Percentiles rank a stretch among this genome's conserved stretches.
Conservation (phyloP, 1,140 invertebrate genomes). For the Brachionus asplanchnoidis region DNA sequence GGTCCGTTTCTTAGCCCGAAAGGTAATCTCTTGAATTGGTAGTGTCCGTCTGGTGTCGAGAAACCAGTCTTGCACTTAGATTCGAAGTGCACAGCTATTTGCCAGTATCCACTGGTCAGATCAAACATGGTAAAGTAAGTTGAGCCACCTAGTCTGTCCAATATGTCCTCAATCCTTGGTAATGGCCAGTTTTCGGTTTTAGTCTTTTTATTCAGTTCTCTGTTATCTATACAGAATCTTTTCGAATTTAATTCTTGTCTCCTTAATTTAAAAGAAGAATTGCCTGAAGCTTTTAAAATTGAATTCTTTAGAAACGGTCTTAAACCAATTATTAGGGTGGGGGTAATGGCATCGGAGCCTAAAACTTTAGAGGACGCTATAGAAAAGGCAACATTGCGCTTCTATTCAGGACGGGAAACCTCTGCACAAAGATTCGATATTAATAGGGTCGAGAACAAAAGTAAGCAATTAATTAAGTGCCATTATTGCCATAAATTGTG, state of each 20-base stretch:
- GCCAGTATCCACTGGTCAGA: too few relatives aligned
- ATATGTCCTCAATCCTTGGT: too few relatives aligned
- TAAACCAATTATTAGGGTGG: constrained; percentile 1
- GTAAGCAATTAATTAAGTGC: not conserved
- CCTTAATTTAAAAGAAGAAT: constrained; percentile 18
- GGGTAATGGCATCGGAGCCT: not conserved
- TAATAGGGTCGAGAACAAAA: not conserved
- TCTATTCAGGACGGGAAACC: not conserved
- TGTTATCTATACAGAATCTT: too few relatives aligned
- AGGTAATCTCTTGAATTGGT: too few relatives aligned
- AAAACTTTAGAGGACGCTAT: not conserved
- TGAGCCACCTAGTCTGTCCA: too few relatives aligned
- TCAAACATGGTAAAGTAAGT: too few relatives aligned
- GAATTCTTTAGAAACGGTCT: not conserved
- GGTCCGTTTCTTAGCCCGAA: too few relatives aligned
- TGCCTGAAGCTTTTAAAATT: constrained; percentile 25
- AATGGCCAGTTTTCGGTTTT: too few relatives aligned
- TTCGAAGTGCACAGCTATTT: too few relatives aligned
- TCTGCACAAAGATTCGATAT: not conserved
- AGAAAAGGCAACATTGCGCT: not conserved
- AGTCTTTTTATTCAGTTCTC: too few relatives aligned
- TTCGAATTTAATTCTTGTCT: constrained; percentile 25
- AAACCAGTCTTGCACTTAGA: too few relatives aligned
- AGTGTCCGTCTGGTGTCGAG: too few relatives aligned
- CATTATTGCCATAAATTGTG: not conserved